Evolutionary conservation across 1,140 invertebrate species (phyloP).

Genomic region (Drosophila asahinai): DNA sequence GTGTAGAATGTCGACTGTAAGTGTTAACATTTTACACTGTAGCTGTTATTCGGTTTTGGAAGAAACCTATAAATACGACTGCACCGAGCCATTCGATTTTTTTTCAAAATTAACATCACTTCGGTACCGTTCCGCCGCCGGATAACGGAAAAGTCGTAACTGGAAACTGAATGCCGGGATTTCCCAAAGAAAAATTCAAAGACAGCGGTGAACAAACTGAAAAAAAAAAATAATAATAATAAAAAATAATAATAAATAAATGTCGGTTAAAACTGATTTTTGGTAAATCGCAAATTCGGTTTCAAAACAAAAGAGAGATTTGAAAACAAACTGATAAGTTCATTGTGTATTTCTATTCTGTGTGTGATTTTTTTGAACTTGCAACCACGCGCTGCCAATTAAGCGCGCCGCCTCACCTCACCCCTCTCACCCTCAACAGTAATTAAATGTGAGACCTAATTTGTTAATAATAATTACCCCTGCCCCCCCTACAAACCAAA

Average conservation of each 20-base stretch:
- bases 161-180: slow-evolving; percentile 10
- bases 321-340: not conserved
- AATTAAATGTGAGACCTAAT: slow-evolving; percentile 14
- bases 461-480: slow-evolving; percentile 7
- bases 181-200: not conserved
- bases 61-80: slow-evolving; percentile 3
- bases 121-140: not conserved
- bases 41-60: too few species aligned
- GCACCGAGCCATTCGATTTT: not conserved
- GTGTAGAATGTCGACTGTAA: too few species aligned
- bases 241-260: not conserved
- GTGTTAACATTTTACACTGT: too few species aligned
- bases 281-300: not conserved
- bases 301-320: slow-evolving; percentile 1
- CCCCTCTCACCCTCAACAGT: slow-evolving; percentile 16
- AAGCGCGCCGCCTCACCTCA: slow-evolving; percentile 9
- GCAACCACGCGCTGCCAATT: slow-evolving; percentile 58
- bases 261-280: not conserved
- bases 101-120: not conserved
- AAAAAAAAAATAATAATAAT: not conserved
- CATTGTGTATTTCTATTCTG: not conserved
- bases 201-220: slow-evolving; percentile 9
- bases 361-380: slow-evolving; percentile 52
- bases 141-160: slow-evolving; percentile 14
- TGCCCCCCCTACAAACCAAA: not conserved